Evolutionary conservation across 2,888 invertebrate genomes (phyloP), one percentile per base, ranked within the genome.

Genomic region (Boloria euphrosyne): DNA sequence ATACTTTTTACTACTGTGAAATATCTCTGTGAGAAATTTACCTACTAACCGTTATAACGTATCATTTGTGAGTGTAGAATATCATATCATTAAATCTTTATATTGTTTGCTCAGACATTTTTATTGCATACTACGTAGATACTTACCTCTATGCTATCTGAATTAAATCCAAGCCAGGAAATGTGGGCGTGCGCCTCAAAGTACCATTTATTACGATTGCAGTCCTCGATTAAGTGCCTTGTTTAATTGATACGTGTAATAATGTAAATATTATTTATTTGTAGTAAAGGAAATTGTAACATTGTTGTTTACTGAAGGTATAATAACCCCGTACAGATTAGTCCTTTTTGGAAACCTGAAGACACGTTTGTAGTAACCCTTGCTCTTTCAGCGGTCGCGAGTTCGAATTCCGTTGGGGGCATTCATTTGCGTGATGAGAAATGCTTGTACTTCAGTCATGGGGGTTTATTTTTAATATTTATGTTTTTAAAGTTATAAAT

Each of bases 101-200:
- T 27, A 6, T 27, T 27, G 27, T 27, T 27, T 27, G 27, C 27
- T 27, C 4, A 27, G 27, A 27, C 27, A 27, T 38, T 55, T 63
- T 22, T 18, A 18, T 49, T 3, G 44, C 22, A 27, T 58, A 51
- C 51, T 52, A 64, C 64, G 17, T 52, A 31, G 46, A 27, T 7
- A n/a, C 46, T 51, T 44, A 51, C 22, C 43, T 58, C 44, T 44
- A 27, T 58, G 43, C 38, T 58, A 58, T 51, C 57, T 51, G 51
- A 51, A 55, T 62, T 57, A 17, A 64, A 64, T 64, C 57, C 64
- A 55, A 31, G 51, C 57, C 64, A 50, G 51, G 44, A 27, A 14
- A 58, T 51, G 64, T 64, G 64, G 64, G 64, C 58, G 58, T 64
- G 50, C 7, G 58, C 51, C 22, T 51, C 58, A 31, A 64, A 64